Conservation (phyloP, 92 coral and sea anemone species). For the Zoanthus sociatus region DNA sequence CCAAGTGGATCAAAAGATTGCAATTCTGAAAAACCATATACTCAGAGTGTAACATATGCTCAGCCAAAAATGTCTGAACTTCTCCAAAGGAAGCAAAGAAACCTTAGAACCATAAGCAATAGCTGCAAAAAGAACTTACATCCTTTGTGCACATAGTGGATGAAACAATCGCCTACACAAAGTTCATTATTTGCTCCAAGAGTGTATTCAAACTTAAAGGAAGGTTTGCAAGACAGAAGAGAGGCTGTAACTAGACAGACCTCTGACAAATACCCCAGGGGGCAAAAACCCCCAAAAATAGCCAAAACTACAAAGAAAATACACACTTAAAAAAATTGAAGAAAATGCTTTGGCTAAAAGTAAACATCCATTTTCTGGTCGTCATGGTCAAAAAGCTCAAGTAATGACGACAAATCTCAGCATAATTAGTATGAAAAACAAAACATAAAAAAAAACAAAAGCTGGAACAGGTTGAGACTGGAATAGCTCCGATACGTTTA, state of each 20-base stretch:
- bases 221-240: not conserved
- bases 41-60: not conserved
- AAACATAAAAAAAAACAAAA: too few relatives aligned
- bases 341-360: too few relatives aligned
- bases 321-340: too few relatives aligned
- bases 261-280: not conserved
- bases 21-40: not conserved
- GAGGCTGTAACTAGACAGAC: not conserved
- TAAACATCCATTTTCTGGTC: too few relatives aligned
- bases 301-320: too few relatives aligned
- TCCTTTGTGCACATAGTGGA: not conserved
- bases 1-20: not conserved
- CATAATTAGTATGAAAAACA: too few relatives aligned
- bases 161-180: slow-evolving; percentile 27
- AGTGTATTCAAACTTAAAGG: not conserved
- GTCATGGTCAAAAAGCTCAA: too few relatives aligned
- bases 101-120: slow-evolving; percentile 27
- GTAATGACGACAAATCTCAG: too few relatives aligned
- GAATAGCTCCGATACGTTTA: too few relatives aligned
- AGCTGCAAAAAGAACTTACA: slow-evolving; percentile 49
- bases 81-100: slow-evolving; percentile 25
- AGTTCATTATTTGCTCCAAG: not conserved
- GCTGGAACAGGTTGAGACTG: too few relatives aligned
- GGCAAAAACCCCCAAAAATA: too few relatives aligned
- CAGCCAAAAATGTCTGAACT: slow-evolving; percentile 7